Evolutionary conservation across 2,113 vertebrate species (phyloP).

Genomic region (Periophthalmodon schlosseri): DNA sequence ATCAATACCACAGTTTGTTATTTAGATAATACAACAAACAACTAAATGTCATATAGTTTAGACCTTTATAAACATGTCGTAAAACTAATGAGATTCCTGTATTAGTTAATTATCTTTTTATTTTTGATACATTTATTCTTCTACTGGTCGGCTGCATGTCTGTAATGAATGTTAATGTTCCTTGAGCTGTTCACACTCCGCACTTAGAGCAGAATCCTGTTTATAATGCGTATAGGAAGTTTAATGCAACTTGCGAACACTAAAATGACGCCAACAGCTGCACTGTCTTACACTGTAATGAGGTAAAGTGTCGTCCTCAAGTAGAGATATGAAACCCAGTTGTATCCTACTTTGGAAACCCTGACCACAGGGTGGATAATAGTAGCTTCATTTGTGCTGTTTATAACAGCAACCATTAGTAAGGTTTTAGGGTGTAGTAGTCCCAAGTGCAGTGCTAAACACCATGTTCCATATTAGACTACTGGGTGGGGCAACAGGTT

Average conservation of each 20-base stretch:
- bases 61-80: too few species aligned
- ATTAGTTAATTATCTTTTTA: too few species aligned
- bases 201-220: too few species aligned
- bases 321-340: background rate
- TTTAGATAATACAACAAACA: too few species aligned
- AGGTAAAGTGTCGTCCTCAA: conserved; percentile 23
- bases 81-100: too few species aligned
- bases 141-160: too few species aligned
- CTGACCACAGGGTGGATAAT: conserved; percentile 59
- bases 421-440: conserved; percentile 61
- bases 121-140: too few species aligned
- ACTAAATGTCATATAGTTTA: too few species aligned
- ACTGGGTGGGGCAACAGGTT: conserved; percentile 64
- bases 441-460: conserved; percentile 56
- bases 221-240: too few species aligned
- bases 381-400: conserved; percentile 37
- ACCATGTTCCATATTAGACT: conserved; percentile 57
- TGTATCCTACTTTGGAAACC: conserved; percentile 3
- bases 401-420: conserved; percentile 55
- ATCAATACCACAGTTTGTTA: too few species aligned
- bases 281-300: background rate
- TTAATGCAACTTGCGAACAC: background rate
- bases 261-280: background rate
- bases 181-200: too few species aligned
- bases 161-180: too few species aligned